These are phyloP conservation scores for Anhinga anhinga DNA, from an alignment of 2,113 vertebrate species.

Conservation along the genomic window DNA sequence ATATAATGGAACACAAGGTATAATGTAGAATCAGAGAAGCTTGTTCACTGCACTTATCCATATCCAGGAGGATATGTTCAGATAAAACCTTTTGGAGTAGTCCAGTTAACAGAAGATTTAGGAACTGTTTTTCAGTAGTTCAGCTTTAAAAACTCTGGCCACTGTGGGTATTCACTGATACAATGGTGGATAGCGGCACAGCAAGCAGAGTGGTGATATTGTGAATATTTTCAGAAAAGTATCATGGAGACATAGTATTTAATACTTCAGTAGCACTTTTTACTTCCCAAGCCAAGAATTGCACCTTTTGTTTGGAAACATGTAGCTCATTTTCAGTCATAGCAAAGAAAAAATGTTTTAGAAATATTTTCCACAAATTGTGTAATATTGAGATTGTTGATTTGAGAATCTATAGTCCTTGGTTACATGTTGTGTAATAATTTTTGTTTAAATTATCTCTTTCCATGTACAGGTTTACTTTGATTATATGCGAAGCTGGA, in stretches of 20 bases:
- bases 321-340: neutral
- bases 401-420: neutral
- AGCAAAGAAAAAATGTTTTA: neutral
- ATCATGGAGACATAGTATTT: neutral
- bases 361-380: neutral
- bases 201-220: neutral
- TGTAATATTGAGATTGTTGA: neutral
- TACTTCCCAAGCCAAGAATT: neutral
- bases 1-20: neutral
- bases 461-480: constrained; percentile 88
- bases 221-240: neutral
- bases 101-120: neutral
- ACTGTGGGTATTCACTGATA: neutral
- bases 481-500: constrained; percentile 99
- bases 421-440: neutral
- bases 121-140: neutral
- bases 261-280: neutral
- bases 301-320: neutral
- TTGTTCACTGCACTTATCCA: neutral
- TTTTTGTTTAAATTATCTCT: neutral
- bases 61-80: neutral
- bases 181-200: neutral
- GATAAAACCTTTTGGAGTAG: neutral
- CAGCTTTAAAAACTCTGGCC: neutral
- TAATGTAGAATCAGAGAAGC: neutral